Conservation (phyloP, 2,888 invertebrate genomes). For the Ptilodon capucinus region DNA sequence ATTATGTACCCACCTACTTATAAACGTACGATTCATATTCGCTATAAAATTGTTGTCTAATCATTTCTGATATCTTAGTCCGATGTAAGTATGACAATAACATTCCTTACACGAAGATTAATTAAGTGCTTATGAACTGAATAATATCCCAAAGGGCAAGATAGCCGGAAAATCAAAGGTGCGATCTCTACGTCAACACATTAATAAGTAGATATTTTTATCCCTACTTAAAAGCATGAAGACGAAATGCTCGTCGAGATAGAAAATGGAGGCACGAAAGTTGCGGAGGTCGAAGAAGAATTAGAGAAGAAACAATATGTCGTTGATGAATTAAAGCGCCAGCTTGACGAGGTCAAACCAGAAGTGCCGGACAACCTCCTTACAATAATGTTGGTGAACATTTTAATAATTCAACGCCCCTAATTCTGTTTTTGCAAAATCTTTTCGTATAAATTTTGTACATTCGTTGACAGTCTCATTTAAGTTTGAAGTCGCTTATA, state of each 20-base stretch:
- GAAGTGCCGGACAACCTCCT: constrained; percentile 51
- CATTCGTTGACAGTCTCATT: not conserved
- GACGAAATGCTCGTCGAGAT: constrained; percentile 45
- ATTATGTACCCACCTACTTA: no score
- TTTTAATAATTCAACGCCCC: constrained; percentile 2
- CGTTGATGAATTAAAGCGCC: constrained; percentile 39
- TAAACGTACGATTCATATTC: no score
- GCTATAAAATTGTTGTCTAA: no score
- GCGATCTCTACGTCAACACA: no score
- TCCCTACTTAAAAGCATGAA: constrained; percentile 42
- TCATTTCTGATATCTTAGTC: no score
- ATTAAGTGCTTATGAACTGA: no score
- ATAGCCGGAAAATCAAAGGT: no score
- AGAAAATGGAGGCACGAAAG: constrained; percentile 33
- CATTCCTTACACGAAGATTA: no score
- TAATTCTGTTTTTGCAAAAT: constrained; percentile 2
- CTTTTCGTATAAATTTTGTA: not conserved
- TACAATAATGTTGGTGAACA: constrained; percentile 41
- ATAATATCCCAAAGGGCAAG: no score
- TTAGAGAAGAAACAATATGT: constrained; percentile 33
- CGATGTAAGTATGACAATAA: no score
- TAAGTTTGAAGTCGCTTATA: no score
- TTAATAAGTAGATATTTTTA: not conserved
- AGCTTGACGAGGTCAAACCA: constrained; percentile 34
- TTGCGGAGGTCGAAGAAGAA: constrained; percentile 37